These are phyloP conservation scores for Garrulus glandarius DNA, from an alignment of 2,797 vertebrate genomes.

Conservation along the genomic window DNA sequence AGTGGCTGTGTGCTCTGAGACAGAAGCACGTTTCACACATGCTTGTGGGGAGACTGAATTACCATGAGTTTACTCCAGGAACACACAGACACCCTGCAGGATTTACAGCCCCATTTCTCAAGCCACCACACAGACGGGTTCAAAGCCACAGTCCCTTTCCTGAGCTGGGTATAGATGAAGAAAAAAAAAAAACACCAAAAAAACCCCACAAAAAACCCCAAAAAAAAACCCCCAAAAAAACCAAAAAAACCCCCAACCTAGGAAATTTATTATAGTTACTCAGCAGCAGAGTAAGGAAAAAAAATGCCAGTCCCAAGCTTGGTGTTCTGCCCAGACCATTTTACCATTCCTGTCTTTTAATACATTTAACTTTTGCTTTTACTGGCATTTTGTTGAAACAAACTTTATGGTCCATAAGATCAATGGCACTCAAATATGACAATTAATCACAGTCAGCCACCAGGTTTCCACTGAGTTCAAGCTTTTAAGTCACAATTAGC, in stretches of 20 bases:
- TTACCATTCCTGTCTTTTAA: not conserved
- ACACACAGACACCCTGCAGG: rapidly evolving
- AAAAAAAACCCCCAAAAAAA: not conserved
- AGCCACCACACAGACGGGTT: not conserved
- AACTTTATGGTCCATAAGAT: conserved; percentile 1
- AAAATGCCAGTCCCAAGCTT: not conserved
- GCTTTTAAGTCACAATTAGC: conserved; percentile 45
- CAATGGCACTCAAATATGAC: not conserved
- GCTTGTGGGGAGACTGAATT: not conserved
- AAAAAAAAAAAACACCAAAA: not conserved
- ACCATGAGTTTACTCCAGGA: not conserved
- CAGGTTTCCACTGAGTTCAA: not conserved
- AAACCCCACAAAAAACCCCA: too few species aligned
- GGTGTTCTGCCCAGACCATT: conserved; percentile 1
- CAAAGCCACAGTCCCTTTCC: not conserved
- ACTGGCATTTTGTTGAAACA: conserved; percentile 21
- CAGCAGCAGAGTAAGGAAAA: not conserved
- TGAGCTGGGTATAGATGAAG: not conserved
- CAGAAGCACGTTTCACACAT: not conserved
- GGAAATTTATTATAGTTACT: not conserved
- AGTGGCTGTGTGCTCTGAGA: rapidly evolving
- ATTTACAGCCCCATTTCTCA: not conserved
- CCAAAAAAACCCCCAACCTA: not conserved
- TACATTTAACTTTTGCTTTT: not conserved
- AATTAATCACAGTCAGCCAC: not conserved